A percentile compares a stretch with the other conserved stretches of the same genome.
Evolutionary conservation across 2,797 vertebrate species (phyloP).

Genomic region (Naso thynnoides): DNA sequence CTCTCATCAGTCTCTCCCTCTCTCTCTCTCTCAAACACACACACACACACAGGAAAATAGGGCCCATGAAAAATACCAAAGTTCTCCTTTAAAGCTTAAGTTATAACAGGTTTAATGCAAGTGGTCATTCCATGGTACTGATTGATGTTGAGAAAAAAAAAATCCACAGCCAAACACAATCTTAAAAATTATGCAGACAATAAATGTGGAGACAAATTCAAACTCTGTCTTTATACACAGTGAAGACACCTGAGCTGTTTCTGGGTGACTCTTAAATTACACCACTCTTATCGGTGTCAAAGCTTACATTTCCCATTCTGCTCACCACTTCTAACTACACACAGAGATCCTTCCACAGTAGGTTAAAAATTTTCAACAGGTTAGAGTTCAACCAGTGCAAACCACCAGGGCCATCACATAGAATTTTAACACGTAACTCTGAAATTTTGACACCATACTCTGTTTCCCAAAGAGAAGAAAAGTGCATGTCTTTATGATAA

Average conservation of each 20-base stretch:
- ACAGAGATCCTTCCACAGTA: conserved; percentile 1
- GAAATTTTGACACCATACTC: conserved; percentile 44
- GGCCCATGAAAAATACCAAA: too few species aligned
- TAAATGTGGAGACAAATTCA: not conserved
- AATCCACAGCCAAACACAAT: too few species aligned
- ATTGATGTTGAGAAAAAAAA: too few species aligned
- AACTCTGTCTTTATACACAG: not conserved
- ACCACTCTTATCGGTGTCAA: conserved; percentile 1
- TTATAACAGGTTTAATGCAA: too few species aligned
- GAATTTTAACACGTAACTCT: conserved; percentile 11
- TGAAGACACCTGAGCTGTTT: not conserved
- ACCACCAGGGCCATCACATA: conserved; percentile 17
- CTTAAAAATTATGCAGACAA: too few species aligned
- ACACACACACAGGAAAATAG: too few species aligned
- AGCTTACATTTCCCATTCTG: not conserved
- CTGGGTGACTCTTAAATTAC: not conserved
- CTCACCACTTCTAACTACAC: not conserved
- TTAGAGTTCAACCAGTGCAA: not conserved
- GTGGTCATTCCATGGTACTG: too few species aligned
- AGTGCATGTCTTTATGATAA: conserved; percentile 54
- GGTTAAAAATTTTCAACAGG: conserved; percentile 17
- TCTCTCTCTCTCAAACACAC: too few species aligned
- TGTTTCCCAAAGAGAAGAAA: conserved; percentile 50
- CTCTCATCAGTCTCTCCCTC: too few species aligned
- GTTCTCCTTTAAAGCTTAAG: too few species aligned